phyloP scores from a whole-genome alignment of 23 tunicate genomes.

The Aplidium turbinatum region DNA sequence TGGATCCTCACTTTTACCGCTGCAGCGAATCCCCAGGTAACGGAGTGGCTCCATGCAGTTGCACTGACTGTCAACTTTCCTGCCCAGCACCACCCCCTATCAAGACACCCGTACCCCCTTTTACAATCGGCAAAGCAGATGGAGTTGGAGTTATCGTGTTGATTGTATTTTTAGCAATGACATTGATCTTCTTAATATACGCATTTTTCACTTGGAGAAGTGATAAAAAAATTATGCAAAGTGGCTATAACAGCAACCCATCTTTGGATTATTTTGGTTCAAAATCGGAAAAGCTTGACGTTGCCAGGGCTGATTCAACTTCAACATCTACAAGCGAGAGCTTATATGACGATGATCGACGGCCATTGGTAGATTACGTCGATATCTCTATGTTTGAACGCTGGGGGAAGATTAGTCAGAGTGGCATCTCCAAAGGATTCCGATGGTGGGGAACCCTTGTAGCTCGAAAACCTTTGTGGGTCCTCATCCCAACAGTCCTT shows the following conservation, averaged over 20 bases:
- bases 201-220: slow-evolving; percentile 18
- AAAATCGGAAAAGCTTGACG: no score
- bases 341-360: background rate
- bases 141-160: slow-evolving; percentile 84
- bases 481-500: slow-evolving; percentile 39
- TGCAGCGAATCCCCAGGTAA: slow-evolving; percentile 69
- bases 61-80: slow-evolving; percentile 85
- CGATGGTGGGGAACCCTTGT: slow-evolving; percentile 82
- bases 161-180: slow-evolving; percentile 61
- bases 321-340: no score
- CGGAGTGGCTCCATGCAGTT: slow-evolving; percentile 63
- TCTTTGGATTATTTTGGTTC: no score
- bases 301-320: no score
- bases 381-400: slow-evolving; percentile 29
- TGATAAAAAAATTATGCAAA: background rate
- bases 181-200: slow-evolving; percentile 41
- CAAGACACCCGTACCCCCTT: slow-evolving; percentile 41
- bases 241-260: no score
- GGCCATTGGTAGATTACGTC: background rate
- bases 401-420: slow-evolving; percentile 55
- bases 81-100: slow-evolving; percentile 84
- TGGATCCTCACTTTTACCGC: slow-evolving; percentile 16
- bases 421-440: slow-evolving; percentile 30
- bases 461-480: slow-evolving; percentile 56
- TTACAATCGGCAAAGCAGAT: slow-evolving; percentile 63